A percentile compares a stretch with the other conserved stretches of the same genome.
phyloP scores from a whole-genome alignment of 2,888 invertebrate genomes.

The Morpho helenor region DNA sequence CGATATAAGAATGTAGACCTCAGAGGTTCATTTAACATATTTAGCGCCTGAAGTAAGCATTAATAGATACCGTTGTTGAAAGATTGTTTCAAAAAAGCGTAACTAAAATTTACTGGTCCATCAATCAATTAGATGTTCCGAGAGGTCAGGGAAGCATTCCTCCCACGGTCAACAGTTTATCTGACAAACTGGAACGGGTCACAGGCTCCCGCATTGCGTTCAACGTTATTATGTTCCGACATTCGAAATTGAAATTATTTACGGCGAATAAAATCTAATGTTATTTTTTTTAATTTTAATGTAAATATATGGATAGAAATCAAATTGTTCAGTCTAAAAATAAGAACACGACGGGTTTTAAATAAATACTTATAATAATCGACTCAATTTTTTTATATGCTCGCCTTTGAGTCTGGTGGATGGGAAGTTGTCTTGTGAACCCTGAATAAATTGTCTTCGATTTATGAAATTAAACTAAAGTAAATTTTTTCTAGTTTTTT shows the following conservation, averaged over 20 bases:
- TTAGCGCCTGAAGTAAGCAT: slow-evolving; percentile 9
- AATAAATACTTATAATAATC: too few relatives aligned
- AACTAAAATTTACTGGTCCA: slow-evolving; percentile 39
- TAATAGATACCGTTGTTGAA: slow-evolving; percentile 16
- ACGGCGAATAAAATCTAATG: slow-evolving; percentile 1
- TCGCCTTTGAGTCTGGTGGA: too few relatives aligned
- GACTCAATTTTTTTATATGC: too few relatives aligned
- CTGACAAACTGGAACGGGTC: slow-evolving; percentile 33
- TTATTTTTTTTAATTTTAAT: too few relatives aligned
- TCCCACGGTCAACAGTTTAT: slow-evolving; percentile 48
- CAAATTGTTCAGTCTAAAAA: too few relatives aligned
- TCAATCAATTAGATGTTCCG: slow-evolving; percentile 59
- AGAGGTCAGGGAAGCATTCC: slow-evolving; percentile 59
- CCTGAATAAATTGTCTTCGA: too few relatives aligned
- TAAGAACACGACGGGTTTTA: too few relatives aligned
- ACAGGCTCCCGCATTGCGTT: slow-evolving; percentile 28
- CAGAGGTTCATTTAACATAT: slow-evolving; percentile 9
- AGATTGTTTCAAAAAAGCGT: slow-evolving; percentile 15
- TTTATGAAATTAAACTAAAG: too few relatives aligned
- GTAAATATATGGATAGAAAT: too few relatives aligned
- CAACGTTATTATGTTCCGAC: slow-evolving; percentile 19
- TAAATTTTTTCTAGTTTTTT: too few relatives aligned
- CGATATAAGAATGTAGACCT: slow-evolving; percentile 6
- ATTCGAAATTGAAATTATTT: slow-evolving; percentile 12
- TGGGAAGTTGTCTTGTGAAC: too few relatives aligned